phyloP scores from a whole-genome alignment of 2,797 vertebrate species.

The Carduelis carduelis region DNA sequence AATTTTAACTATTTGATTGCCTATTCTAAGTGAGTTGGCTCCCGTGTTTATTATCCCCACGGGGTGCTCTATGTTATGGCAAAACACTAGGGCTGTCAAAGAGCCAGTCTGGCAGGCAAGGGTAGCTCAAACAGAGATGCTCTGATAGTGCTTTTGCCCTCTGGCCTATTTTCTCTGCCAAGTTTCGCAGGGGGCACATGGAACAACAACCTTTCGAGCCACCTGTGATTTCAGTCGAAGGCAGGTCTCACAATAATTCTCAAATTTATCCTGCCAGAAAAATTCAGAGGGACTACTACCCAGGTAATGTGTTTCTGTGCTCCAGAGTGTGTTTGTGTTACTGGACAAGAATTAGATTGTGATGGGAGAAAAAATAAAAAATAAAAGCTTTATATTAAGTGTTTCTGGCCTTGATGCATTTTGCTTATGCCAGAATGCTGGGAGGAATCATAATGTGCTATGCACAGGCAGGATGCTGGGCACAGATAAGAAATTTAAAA shows the following conservation, averaged over 20 bases:
- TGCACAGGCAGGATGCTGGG: background rate
- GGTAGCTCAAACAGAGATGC: background rate
- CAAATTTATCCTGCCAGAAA: background rate
- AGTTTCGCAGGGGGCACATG: background rate
- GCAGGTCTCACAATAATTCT: background rate
- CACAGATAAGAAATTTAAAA: background rate
- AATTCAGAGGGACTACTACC: background rate
- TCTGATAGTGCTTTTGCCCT: background rate
- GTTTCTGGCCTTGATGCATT: background rate
- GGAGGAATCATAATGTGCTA: background rate
- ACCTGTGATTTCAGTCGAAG: background rate
- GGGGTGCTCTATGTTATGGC: background rate
- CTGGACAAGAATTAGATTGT: background rate
- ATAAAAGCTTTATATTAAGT: background rate
- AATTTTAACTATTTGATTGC: constrained; percentile 14
- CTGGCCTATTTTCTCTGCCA: background rate
- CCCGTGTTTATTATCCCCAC: background rate
- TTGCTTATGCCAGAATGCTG: constrained; percentile 5
- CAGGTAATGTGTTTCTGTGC: background rate
- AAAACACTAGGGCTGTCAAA: background rate
- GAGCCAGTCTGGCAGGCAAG: background rate
- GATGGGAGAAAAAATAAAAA: background rate
- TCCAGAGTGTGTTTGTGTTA: background rate
- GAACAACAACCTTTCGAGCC: background rate
- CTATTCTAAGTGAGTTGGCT: background rate